These are phyloP conservation scores for Heliconius ismenius DNA, from an alignment of 2,888 invertebrate species.

Conservation along the genomic window DNA sequence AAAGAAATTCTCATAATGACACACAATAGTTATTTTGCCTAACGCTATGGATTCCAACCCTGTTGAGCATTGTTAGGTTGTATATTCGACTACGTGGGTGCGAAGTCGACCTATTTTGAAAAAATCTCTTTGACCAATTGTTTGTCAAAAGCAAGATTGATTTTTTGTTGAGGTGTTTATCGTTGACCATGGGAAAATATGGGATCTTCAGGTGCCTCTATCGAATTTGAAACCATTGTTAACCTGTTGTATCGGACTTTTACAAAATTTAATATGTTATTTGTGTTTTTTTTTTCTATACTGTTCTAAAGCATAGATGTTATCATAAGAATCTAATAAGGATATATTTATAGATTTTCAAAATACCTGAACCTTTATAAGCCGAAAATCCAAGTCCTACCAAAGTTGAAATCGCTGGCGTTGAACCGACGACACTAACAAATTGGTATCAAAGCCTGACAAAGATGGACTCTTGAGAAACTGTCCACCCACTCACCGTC, in stretches of 20 bases:
- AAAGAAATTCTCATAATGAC: slow-evolving; percentile 75
- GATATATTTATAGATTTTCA: slow-evolving; percentile 21
- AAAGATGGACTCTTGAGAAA: slow-evolving; percentile 81
- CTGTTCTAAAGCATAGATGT: too few relatives aligned
- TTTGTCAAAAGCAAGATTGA: slow-evolving; percentile 72
- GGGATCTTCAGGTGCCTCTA: slow-evolving; percentile 75
- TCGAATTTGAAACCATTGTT: slow-evolving; percentile 67
- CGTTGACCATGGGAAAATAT: slow-evolving; percentile 82
- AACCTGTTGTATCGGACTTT: slow-evolving; percentile 66
- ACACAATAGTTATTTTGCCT: slow-evolving; percentile 78
- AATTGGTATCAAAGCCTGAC: slow-evolving; percentile 81
- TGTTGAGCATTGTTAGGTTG: slow-evolving; percentile 70
- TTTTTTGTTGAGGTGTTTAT: slow-evolving; percentile 79
- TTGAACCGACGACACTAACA: slow-evolving; percentile 79
- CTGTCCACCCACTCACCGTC: slow-evolving; percentile 80
- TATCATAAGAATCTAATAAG: not conserved
- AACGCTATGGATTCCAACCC: slow-evolving; percentile 50
- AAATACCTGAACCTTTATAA: slow-evolving; percentile 39
- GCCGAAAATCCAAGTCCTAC: slow-evolving; percentile 61
- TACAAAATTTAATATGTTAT: slow-evolving; percentile 59
- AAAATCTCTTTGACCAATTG: slow-evolving; percentile 78
- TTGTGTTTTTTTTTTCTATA: slow-evolving; percentile 54
- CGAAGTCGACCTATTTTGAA: slow-evolving; percentile 63
- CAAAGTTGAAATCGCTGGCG: slow-evolving; percentile 77
- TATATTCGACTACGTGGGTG: slow-evolving; percentile 58